These are phyloP conservation scores for Typhlichthys eigenmanni DNA, from an alignment of 2,797 vertebrate genomes.

Conservation along the genomic window DNA sequence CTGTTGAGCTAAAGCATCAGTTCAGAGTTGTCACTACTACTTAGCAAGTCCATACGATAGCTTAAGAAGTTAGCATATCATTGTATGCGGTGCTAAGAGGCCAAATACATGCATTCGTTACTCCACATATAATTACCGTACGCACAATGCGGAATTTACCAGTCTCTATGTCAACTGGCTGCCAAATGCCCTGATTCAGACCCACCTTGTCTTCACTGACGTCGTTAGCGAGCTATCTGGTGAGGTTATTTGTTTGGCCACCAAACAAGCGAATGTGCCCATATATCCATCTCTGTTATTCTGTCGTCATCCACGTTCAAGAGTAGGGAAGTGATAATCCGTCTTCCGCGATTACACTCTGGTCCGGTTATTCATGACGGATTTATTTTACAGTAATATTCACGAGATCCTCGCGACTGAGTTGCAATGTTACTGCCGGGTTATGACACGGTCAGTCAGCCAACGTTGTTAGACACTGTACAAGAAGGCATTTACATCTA, in stretches of 20 bases:
- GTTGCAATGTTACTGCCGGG: slow-evolving; percentile 48
- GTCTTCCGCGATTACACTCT: slow-evolving; percentile 25
- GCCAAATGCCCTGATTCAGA: slow-evolving; percentile 27
- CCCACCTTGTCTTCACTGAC: slow-evolving; percentile 13
- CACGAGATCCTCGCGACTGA: slow-evolving; percentile 13
- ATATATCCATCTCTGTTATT: slow-evolving; percentile 29
- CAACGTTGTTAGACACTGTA: slow-evolving; percentile 19
- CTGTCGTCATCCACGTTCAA: slow-evolving; percentile 13
- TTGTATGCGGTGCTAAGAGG: background rate
- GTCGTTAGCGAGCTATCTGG: background rate
- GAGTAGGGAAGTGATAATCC: background rate
- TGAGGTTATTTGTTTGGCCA: background rate
- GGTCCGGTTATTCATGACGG: slow-evolving; percentile 30
- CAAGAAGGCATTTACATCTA: slow-evolving; percentile 6
- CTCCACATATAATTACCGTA: no score
- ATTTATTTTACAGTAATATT: slow-evolving; percentile 39
- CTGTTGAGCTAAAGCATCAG: slow-evolving; percentile 9
- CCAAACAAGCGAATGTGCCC: slow-evolving; percentile 41
- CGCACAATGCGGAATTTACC: no score
- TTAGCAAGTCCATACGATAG: background rate
- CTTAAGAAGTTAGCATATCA: slow-evolving; percentile 13
- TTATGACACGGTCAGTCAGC: background rate
- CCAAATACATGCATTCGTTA: background rate
- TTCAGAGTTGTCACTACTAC: slow-evolving; percentile 2
- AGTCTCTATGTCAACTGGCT: slow-evolving; percentile 9